Evolutionary conservation across 1,140 invertebrate species (phyloP).

Genomic region (Teleogryllus occipitalis): DNA sequence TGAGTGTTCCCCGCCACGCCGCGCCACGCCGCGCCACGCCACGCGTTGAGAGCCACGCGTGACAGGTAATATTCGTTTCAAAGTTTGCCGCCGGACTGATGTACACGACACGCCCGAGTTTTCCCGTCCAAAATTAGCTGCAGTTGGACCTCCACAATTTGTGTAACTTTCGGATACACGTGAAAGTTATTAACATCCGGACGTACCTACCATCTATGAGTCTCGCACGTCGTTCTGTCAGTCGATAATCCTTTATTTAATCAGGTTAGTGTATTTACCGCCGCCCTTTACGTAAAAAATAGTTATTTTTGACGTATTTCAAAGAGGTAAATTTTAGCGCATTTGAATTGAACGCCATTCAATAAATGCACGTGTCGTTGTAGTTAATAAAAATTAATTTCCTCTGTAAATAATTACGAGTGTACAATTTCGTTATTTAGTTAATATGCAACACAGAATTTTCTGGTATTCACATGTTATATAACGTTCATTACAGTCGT

Average conservation of each 20-base stretch:
- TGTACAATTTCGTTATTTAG: background rate
- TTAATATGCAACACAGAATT: background rate
- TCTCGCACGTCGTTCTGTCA: background rate
- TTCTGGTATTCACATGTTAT: too few relatives aligned
- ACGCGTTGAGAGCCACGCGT: background rate
- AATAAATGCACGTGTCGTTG: background rate
- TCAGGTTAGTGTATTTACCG: background rate
- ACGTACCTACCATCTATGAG: background rate
- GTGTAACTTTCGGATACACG: background rate
- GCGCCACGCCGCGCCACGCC: too few relatives aligned
- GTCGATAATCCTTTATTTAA: conserved; percentile 1
- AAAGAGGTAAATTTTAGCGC: background rate
- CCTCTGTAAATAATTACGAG: background rate
- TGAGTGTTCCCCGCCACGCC: too few relatives aligned
- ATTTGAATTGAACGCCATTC: background rate
- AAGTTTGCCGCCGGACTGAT: background rate
- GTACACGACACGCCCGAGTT: background rate
- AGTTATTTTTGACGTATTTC: background rate
- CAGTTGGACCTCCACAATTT: background rate
- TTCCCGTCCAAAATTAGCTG: background rate
- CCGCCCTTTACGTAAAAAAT: background rate
- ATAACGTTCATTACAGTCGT: too few relatives aligned
- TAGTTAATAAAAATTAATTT: background rate
- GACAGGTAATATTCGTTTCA: background rate
- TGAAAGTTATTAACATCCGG: background rate